phyloP scores from a whole-genome alignment of 2,113 vertebrate species.

The Phylloscopus trochilus region DNA sequence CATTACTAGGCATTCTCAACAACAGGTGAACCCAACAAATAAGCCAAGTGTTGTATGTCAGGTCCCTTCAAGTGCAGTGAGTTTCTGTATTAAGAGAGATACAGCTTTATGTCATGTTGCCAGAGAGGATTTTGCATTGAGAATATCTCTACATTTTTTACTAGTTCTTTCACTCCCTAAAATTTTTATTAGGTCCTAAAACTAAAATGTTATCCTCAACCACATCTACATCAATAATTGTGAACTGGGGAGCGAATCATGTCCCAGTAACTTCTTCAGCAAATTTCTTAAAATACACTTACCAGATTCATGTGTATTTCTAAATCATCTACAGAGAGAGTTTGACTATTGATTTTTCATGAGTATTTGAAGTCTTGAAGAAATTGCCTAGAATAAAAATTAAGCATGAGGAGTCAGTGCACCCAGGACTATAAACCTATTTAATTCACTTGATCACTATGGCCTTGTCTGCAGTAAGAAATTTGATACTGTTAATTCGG shows the following conservation, averaged over 20 bases:
- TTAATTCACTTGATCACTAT: not conserved
- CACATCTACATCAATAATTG: not conserved
- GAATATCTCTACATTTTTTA: not conserved
- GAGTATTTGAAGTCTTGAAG: not conserved
- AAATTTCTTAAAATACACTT: not conserved
- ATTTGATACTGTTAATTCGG: not conserved
- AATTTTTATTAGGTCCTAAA: not conserved
- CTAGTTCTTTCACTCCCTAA: not conserved
- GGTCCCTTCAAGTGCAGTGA: not conserved
- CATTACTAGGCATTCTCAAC: not conserved
- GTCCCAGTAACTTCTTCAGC: not conserved
- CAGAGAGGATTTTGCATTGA: not conserved
- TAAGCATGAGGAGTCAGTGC: not conserved
- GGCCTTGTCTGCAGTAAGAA: not conserved
- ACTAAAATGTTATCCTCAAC: not conserved
- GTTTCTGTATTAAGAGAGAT: not conserved
- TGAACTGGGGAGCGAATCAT: rapidly evolving
- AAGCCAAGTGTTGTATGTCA: not conserved
- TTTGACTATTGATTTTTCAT: not conserved
- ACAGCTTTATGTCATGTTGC: not conserved
- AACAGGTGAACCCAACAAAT: not conserved
- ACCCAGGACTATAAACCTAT: not conserved
- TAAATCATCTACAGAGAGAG: not conserved
- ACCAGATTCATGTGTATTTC: not conserved
- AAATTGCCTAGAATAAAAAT: not conserved